Percentiles rank a stretch among this genome's conserved stretches.
These are phyloP conservation scores for Falco novaeseelandiae DNA, from an alignment of 2,797 vertebrate genomes.

Conservation along the genomic window DNA sequence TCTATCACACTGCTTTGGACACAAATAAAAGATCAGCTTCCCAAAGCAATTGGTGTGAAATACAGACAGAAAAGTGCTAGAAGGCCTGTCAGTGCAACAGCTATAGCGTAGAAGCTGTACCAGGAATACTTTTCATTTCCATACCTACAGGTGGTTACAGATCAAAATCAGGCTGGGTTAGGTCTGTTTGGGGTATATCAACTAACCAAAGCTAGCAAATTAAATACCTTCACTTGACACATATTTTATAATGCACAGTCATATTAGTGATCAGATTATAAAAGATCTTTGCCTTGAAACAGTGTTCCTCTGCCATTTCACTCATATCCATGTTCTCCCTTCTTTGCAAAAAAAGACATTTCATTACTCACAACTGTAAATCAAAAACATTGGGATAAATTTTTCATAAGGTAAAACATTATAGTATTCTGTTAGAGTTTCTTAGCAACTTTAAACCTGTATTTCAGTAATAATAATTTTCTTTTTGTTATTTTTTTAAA, in stretches of 20 bases:
- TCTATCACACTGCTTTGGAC: neutral
- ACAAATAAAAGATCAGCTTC: neutral
- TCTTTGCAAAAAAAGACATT: neutral
- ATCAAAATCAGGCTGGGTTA: neutral
- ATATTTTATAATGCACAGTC: neutral
- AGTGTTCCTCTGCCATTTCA: neutral
- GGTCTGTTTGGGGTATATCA: neutral
- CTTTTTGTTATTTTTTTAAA: neutral
- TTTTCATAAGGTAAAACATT: neutral
- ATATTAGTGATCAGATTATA: neutral
- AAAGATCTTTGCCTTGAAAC: neutral
- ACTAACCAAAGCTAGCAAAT: neutral
- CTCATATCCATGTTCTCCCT: neutral
- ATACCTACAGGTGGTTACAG: neutral
- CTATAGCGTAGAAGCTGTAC: neutral
- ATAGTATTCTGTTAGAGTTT: neutral
- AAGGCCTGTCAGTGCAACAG: neutral
- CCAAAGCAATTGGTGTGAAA: neutral
- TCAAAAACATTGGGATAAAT: neutral
- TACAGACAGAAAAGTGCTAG: neutral
- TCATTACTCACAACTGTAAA: accelerated
- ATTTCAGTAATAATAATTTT: neutral
- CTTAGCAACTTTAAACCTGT: neutral
- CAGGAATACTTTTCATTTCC: neutral
- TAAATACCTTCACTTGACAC: neutral